Percentiles rank a stretch among this genome's conserved stretches.
These are phyloP conservation scores for Psococerastis gibbosa DNA, from an alignment of 2,888 invertebrate species.

Conservation along the genomic window DNA sequence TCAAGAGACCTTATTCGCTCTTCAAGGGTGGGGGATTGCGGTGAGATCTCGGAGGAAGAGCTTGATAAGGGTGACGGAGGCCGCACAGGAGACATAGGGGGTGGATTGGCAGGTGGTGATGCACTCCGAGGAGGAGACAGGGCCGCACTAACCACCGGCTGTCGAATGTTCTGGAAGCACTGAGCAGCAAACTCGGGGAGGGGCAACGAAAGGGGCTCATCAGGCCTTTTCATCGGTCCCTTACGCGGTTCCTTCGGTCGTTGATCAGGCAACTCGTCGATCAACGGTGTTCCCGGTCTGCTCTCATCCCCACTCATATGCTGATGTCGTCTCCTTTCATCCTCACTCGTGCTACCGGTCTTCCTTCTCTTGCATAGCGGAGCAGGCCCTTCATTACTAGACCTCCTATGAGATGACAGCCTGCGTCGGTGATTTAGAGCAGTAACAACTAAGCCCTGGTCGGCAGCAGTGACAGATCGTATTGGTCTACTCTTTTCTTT, in stretches of 20 bases:
- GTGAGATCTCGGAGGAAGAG: conserved; percentile 56
- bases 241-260: conserved; percentile 57
- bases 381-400: conserved; percentile 22
- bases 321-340: conserved; percentile 27
- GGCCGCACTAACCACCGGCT: conserved; percentile 23
- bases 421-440: conserved; percentile 16
- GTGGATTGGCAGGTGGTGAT: conserved; percentile 38
- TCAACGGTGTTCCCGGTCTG: conserved; percentile 67
- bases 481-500: not conserved
- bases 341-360: conserved; percentile 24
- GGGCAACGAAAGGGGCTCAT: conserved; percentile 58
- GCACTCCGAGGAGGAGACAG: conserved; percentile 27
- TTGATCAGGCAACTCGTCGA: conserved; percentile 61
- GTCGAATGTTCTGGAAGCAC: conserved; percentile 33
- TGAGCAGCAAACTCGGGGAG: conserved; percentile 71
- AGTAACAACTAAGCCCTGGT: conserved; percentile 11
- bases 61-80: conserved; percentile 50
- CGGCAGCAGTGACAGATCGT: conserved; percentile 7
- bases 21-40: conserved; percentile 51
- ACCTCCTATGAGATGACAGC: conserved; percentile 12
- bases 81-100: conserved; percentile 34
- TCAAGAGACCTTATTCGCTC: conserved; percentile 83
- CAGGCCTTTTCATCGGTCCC: conserved; percentile 39
- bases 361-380: conserved; percentile 34
- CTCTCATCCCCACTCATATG: conserved; percentile 37